A percentile compares a stretch with the other conserved stretches of the same genome.
Conservation (phyloP, 2,888 invertebrate species). For the Drosophila anomalata region DNA sequence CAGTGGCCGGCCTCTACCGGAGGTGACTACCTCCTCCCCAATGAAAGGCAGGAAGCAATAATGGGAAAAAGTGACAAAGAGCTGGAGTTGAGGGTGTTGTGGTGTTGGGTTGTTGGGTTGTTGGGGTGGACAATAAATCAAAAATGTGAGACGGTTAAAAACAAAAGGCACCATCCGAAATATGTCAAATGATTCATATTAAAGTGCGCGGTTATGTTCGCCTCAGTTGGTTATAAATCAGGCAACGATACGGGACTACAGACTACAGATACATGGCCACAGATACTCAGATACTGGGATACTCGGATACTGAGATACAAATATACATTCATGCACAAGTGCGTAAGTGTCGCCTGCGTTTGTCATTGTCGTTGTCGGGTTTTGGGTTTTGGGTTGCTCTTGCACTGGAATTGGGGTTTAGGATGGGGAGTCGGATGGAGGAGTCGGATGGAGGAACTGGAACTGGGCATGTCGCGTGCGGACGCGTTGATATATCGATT, state of each 20-base stretch:
- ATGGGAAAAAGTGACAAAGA: slow-evolving; percentile 9
- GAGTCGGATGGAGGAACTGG: slow-evolving; percentile 4
- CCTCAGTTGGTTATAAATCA: slow-evolving; percentile 62
- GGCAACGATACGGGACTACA: slow-evolving; percentile 30
- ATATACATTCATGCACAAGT: slow-evolving; percentile 47
- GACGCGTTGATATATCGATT: slow-evolving; percentile 73
- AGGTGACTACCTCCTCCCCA: slow-evolving; percentile 6
- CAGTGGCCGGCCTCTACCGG: not conserved
- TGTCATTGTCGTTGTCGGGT: slow-evolving; percentile 56
- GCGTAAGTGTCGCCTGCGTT: slow-evolving; percentile 60
- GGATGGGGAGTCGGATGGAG: slow-evolving; percentile 13
- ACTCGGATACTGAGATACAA: slow-evolving; percentile 20
- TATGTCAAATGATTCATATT: slow-evolving; percentile 77
- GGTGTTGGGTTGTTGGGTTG: no score
- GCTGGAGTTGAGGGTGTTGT: not conserved
- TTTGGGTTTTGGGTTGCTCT: slow-evolving; percentile 3
- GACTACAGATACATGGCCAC: slow-evolving; percentile 10
- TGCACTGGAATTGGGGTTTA: slow-evolving; percentile 16
- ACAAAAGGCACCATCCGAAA: slow-evolving; percentile 57
- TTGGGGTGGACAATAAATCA: slow-evolving; percentile 59
- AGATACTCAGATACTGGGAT: slow-evolving; percentile 28
- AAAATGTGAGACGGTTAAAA: slow-evolving; percentile 50
- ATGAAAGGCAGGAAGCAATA: slow-evolving; percentile 40
- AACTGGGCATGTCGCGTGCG: slow-evolving; percentile 56
- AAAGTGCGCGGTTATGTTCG: slow-evolving; percentile 59